Evolutionary conservation across 2,888 invertebrate genomes (phyloP), one percentile per base, ranked within the genome.

Genomic region (Smittia aterrima): DNA sequence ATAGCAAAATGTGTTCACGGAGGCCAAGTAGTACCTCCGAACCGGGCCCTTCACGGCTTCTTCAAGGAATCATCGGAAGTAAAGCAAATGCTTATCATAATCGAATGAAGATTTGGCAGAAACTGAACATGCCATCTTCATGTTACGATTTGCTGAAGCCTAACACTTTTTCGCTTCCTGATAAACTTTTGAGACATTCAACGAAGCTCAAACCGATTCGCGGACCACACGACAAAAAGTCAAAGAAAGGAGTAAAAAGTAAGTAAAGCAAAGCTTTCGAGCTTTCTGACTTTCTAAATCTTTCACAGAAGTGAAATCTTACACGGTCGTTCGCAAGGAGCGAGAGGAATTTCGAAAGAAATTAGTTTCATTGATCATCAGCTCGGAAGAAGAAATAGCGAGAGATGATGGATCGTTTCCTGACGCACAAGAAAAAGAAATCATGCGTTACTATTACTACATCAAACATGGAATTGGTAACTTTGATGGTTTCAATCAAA

Each of bases 371-470:
- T 85, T 93, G 76, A 92, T 95, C 77, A 86, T 89, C 66, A 86
- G 87, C 77, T 85, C 86, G 16, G 84, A 84, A 75, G 83, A 85
- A 11, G 83, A 81, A 7, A 64, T 71, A 1, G 78, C 78, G 4
- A 85, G 81, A n/a, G 83, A 81, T 13, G 81, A 79, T 1, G 81
- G 83, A 54, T 79, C 82, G 62, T 85, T 88, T 77, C 88, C 89
- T 11, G 86, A 87, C 27, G 85, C 86, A 1, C 86, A 87, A 62
- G 91, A 92, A 79, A 87, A 87, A 77, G 89, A 92, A 80, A 82
- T 90, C 78, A 81, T 92, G 70, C 87, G 94, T 76, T 96, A 96
- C 82, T 93, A 95, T 81, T 95, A 94, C 81, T 97, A 95, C 79
- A 88, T 96, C 66, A 90, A 91, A 78, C 91, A 95, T 81, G 96